A percentile compares a stretch with the other conserved stretches of the same genome.
Evolutionary conservation across 2,113 vertebrate genomes (phyloP).

Genomic region (Heterotilapia buettikoferi): DNA sequence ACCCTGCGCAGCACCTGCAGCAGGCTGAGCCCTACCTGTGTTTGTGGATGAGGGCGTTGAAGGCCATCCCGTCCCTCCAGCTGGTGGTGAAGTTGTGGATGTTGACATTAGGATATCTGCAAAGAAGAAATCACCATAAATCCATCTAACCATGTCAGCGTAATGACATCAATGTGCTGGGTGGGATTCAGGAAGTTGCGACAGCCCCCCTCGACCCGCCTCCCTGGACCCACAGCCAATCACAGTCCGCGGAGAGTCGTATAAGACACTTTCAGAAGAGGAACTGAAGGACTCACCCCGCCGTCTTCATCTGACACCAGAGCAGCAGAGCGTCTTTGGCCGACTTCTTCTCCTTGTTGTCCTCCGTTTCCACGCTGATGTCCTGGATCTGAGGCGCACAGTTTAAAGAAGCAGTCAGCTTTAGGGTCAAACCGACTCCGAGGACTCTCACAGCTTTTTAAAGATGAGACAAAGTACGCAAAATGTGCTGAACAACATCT

Average conservation of each 20-base stretch:
- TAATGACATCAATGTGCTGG: background rate
- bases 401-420: background rate
- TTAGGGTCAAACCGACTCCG: background rate
- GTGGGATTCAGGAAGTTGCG: rapidly evolving
- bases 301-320: constrained; percentile 99
- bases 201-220: background rate
- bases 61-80: constrained; percentile 99
- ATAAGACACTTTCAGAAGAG: background rate
- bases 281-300: constrained; percentile 73
- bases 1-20: background rate
- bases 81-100: constrained; percentile 98
- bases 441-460: background rate
- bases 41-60: constrained; percentile 98
- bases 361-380: constrained; percentile 97
- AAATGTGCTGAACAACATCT: background rate
- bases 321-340: constrained; percentile 96
- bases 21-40: background rate
- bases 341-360: constrained; percentile 99
- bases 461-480: rapidly evolving
- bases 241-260: rapidly evolving
- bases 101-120: constrained; percentile 95
- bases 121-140: background rate
- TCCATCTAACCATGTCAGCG: background rate
- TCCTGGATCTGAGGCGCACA: constrained; percentile 86
- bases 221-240: background rate